Percentiles rank a stretch among this genome's conserved stretches.
phyloP scores from a whole-genome alignment of 1,140 invertebrate species.

The Drosophila punjabiensis region DNA sequence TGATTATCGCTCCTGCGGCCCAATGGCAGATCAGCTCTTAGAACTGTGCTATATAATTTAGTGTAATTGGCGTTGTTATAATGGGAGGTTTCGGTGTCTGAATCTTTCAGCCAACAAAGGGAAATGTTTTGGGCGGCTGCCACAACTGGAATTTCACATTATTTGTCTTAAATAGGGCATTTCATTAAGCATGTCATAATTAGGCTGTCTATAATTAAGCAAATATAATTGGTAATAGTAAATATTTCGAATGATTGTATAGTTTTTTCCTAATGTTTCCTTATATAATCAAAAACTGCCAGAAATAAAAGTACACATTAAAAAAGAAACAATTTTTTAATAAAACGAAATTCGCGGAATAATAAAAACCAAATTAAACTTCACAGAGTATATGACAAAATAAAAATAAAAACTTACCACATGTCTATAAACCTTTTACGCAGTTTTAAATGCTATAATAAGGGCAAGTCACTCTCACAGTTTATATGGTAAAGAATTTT shows the following conservation, averaged over 20 bases:
- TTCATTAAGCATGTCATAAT: constrained; percentile 41
- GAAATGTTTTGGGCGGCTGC: not conserved
- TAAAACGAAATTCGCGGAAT: too few relatives aligned
- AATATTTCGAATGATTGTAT: not conserved
- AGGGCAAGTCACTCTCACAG: not conserved
- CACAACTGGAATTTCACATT: constrained; percentile 52
- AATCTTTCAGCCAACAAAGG: not conserved
- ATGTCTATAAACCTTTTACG: not conserved
- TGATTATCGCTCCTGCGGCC: constrained; percentile 30
- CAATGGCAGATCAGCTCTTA: constrained; percentile 19
- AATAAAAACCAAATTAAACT: not conserved
- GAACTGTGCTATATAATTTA: constrained; percentile 30
- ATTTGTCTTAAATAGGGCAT: constrained; percentile 47
- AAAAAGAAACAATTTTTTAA: too few relatives aligned
- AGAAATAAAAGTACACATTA: too few relatives aligned
- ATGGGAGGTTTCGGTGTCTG: not conserved
- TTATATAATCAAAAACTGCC: too few relatives aligned
- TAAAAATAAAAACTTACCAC: not conserved
- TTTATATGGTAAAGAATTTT: constrained; percentile 78
- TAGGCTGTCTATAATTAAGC: constrained; percentile 51
- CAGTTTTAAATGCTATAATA: not conserved
- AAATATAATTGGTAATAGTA: constrained; percentile 28
- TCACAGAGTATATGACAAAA: not conserved
- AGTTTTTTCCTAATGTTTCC: too few relatives aligned
- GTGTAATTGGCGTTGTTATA: constrained; percentile 33